phyloP scores from a whole-genome alignment of 2,113 vertebrate species.

The Glaucidium brasilianum region DNA sequence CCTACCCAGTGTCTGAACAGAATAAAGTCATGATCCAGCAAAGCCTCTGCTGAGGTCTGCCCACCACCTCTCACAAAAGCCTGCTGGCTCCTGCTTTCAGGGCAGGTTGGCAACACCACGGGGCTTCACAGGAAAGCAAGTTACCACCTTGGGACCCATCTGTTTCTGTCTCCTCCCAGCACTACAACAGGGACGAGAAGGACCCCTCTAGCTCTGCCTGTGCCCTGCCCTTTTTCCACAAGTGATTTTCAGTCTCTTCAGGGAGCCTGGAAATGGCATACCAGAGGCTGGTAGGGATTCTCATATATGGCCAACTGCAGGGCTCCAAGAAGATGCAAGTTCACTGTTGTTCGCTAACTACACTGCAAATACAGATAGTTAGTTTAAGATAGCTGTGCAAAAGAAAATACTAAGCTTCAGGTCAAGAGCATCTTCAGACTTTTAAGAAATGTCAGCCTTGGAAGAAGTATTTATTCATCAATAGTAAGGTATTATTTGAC shows the following conservation, averaged over 20 bases:
- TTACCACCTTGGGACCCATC: neutral
- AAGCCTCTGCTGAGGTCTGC: neutral
- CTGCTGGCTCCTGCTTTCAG: neutral
- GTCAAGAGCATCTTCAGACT: neutral
- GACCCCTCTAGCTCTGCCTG: neutral
- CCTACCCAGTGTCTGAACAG: neutral
- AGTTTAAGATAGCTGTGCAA: neutral
- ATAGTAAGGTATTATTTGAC: neutral
- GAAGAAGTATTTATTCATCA: neutral
- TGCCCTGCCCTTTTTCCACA: neutral
- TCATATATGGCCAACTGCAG: neutral
- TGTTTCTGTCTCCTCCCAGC: neutral
- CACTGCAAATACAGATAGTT: neutral
- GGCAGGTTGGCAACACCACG: neutral
- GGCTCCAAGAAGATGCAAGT: neutral
- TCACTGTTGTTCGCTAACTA: neutral
- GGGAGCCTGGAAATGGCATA: neutral
- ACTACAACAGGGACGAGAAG: neutral
- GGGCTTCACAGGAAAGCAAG: neutral
- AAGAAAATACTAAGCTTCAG: neutral
- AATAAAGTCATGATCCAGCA: neutral
- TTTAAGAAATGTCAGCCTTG: neutral
- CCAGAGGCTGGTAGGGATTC: neutral
- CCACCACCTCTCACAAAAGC: neutral
- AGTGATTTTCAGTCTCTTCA: neutral